Percentiles rank a stretch among this genome's conserved stretches.
phyloP scores from a whole-genome alignment of 2,113 vertebrate genomes.

The Dolichallabes microphthalmus region DNA sequence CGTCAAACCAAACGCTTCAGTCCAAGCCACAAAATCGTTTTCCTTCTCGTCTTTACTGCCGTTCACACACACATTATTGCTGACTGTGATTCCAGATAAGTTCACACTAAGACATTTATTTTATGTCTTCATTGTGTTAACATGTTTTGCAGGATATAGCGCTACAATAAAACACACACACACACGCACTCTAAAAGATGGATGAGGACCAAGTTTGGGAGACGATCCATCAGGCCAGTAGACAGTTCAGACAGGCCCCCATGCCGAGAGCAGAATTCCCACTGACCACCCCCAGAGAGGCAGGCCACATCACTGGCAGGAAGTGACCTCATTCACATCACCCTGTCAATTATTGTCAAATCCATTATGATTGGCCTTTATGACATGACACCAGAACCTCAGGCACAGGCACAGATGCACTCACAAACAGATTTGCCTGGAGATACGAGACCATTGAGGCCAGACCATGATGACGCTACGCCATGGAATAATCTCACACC shows the following conservation, averaged over 20 bases:
- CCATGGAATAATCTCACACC: neutral
- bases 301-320: slow-evolving; percentile 32
- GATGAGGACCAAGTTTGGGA: slow-evolving; percentile 42
- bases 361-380: slow-evolving; percentile 37
- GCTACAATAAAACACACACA: neutral
- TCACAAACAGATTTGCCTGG: neutral
- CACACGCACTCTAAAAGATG: slow-evolving; percentile 23
- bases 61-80: neutral
- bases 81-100: neutral
- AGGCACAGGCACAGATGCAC: slow-evolving; percentile 28
- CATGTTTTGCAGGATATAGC: neutral
- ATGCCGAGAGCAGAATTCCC: slow-evolving; percentile 46
- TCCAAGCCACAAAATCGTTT: neutral
- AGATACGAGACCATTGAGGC: neutral
- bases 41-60: neutral
- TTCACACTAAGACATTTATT: neutral
- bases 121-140: neutral
- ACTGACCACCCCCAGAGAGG: slow-evolving; percentile 48
- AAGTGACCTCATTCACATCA: slow-evolving; percentile 42
- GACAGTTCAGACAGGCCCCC: slow-evolving; percentile 49
- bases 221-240: slow-evolving; percentile 47
- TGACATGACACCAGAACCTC: slow-evolving; percentile 27
- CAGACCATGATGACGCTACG: neutral
- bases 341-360: slow-evolving; percentile 46
- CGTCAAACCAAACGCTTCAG: slow-evolving; percentile 2